phyloP scores from a whole-genome alignment of 2,113 vertebrate genomes.

The Muntiacus muntjak region DNA sequence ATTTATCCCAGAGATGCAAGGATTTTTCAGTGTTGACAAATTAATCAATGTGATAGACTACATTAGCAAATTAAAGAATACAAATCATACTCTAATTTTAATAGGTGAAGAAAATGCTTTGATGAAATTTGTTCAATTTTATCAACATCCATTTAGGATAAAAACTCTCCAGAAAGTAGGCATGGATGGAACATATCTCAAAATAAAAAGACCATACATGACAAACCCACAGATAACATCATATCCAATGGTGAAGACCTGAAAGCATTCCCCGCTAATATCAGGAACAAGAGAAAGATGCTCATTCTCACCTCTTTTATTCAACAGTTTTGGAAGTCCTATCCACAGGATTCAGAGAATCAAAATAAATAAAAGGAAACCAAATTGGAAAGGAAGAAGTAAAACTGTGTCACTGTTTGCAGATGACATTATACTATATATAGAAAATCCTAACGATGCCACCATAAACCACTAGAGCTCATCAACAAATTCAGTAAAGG shows the following conservation, averaged over 20 bases:
- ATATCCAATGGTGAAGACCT: background rate
- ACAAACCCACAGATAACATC: background rate
- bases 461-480: background rate
- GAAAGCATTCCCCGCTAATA: background rate
- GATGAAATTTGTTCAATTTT: background rate
- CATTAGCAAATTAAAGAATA: background rate
- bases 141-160: background rate
- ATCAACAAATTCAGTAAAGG: background rate
- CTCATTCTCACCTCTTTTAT: background rate
- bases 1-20: background rate
- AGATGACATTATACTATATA: background rate
- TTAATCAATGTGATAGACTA: background rate
- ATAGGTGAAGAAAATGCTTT: background rate
- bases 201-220: background rate
- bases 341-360: background rate
- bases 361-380: background rate
- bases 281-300: background rate
- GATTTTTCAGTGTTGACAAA: background rate
- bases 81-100: background rate
- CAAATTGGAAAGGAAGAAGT: background rate
- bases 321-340: background rate
- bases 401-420: background rate
- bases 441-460: background rate
- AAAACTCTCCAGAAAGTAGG: background rate
- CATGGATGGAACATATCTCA: background rate